These are phyloP conservation scores for Phrynocephalus vlangalii DNA, from an alignment of 2,797 vertebrate genomes.

Conservation along the genomic window DNA sequence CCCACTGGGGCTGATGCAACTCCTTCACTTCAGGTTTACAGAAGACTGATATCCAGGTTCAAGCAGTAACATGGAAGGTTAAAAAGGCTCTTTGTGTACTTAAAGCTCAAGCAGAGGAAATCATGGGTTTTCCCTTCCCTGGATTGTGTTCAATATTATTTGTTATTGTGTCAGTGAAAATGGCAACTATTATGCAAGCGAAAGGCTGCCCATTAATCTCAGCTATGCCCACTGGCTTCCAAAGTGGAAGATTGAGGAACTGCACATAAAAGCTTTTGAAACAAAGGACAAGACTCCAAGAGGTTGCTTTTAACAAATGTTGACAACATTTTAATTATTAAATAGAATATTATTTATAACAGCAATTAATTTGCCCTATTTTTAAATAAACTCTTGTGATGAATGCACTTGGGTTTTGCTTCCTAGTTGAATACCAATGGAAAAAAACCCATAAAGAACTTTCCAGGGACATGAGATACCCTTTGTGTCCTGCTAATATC, in stretches of 20 bases:
- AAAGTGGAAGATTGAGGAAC: not conserved
- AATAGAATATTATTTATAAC: not conserved
- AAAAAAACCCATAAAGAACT: not conserved
- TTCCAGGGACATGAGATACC: too few relatives aligned
- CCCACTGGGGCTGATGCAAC: not conserved
- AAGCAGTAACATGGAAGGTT: not conserved
- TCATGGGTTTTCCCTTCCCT: too few relatives aligned
- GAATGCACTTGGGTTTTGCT: not conserved
- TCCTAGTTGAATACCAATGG: not conserved
- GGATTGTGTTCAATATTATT: not conserved
- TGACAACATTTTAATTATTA: not conserved
- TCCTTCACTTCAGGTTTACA: not conserved
- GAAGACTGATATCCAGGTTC: not conserved
- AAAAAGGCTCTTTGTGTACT: not conserved
- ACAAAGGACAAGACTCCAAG: not conserved
- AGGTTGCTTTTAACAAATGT: not conserved
- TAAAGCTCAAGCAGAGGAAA: conserved; percentile 11
- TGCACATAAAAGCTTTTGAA: not conserved
- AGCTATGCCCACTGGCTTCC: not conserved
- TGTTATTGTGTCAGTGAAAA: conserved; percentile 1
- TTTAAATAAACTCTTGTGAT: not conserved
- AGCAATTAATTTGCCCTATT: not conserved
- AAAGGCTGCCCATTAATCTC: not conserved
- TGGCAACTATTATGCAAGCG: not conserved
- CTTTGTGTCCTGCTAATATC: too few relatives aligned